Evolutionary conservation across 2,797 vertebrate species (phyloP).

Genomic region (Sebastes aleutianus): DNA sequence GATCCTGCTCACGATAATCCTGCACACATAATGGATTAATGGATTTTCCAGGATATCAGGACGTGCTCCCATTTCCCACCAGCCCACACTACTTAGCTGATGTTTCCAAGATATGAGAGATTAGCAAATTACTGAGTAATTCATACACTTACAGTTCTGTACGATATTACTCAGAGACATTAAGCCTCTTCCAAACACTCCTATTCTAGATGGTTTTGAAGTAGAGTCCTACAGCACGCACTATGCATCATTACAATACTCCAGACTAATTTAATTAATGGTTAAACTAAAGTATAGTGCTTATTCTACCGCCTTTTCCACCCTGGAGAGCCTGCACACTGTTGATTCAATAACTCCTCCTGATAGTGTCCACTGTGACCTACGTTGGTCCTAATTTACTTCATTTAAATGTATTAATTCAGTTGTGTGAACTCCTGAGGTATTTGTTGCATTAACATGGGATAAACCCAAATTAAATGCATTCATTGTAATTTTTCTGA

Average conservation of each 20-base stretch:
- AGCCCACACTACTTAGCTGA: neutral
- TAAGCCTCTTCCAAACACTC: neutral
- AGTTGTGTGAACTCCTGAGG: too few relatives aligned
- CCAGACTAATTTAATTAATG: neutral
- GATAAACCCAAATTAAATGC: neutral
- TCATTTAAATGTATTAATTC: too few relatives aligned
- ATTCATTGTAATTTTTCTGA: neutral
- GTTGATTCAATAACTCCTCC: neutral
- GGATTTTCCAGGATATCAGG: neutral
- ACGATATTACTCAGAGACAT: neutral
- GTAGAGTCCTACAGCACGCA: neutral
- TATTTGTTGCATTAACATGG: too few relatives aligned
- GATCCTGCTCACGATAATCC: neutral
- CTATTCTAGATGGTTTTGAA: neutral
- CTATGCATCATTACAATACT: neutral
- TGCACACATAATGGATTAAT: neutral
- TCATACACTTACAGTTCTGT: neutral
- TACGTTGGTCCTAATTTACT: too few relatives aligned
- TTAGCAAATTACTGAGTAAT: neutral
- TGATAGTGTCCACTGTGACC: too few relatives aligned
- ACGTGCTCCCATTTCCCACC: conserved; percentile 1
- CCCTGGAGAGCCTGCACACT: neutral
- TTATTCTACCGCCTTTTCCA: neutral
- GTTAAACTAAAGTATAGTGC: neutral
- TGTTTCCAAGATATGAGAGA: conserved; percentile 8